Conservation (phyloP, 1,140 invertebrate species). For the Camponotus floridanus region DNA sequence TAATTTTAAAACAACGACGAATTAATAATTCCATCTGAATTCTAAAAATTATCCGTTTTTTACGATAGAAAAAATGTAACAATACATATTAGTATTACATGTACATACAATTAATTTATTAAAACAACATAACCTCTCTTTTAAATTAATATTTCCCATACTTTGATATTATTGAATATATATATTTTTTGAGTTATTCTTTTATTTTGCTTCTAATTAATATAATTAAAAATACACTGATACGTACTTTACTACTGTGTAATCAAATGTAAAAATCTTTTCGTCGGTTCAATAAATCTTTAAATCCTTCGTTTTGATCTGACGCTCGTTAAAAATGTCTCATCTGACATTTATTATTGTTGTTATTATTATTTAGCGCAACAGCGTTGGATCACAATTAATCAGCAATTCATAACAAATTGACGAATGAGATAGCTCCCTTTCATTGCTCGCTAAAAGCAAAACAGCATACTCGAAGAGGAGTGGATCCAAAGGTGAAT, state of each 20-base stretch:
- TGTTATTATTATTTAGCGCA: too few species aligned
- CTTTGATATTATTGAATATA: not conserved
- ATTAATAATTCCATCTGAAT: not conserved
- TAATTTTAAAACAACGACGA: not conserved
- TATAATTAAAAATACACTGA: not conserved
- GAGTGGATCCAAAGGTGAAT: not conserved
- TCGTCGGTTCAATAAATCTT: not conserved
- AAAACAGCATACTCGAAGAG: not conserved
- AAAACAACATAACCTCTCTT: conserved; percentile 9
- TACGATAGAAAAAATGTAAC: not conserved
- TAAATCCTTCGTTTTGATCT: not conserved
- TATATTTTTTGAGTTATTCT: not conserved
- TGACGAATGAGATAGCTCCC: not conserved
- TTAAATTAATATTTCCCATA: not conserved
- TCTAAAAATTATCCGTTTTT: not conserved
- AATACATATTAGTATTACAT: not conserved
- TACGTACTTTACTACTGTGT: too few species aligned
- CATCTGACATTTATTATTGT: too few species aligned
- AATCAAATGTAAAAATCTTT: not conserved
- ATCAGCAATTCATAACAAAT: not conserved
- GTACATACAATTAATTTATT: conserved; percentile 1
- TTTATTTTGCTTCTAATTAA: not conserved
- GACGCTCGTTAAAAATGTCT: not conserved
- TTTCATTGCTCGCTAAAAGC: not conserved
- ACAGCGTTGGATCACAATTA: not conserved